Base-by-base conservation (phyloP, 2,888 invertebrate species). In the Plebejus argus region DNA sequence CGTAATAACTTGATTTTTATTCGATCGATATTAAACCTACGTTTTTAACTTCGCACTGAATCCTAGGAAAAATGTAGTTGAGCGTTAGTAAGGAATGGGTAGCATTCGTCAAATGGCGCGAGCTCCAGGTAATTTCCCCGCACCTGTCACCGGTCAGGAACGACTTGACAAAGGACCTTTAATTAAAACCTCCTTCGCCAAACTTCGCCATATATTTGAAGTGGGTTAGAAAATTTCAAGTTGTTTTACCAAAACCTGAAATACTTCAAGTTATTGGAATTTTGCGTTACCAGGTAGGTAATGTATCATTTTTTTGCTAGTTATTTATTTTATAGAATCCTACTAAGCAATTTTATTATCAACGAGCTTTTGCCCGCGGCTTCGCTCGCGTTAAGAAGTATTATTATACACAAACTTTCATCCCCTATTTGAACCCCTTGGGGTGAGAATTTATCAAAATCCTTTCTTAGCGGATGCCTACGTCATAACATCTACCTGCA, bases 141-240 rank as follows among this genome's bases (percentile, higher is more conserved):
- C 87, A 86, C 84, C 86, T 87, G 87, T 83, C 83, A 80, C 81
- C 79, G 78, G 79, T 81, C 79, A 79, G 76, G 78, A 77, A 77
- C 72, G 58, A 74, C 77, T 56, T 83, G 83, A 84, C 84, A 82
- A 83, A 84, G 83, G 82, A 82, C 80, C 85, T 86, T 86, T 87
- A 87, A 88, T 89, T 87, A 86, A 86, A 85, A 81, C 82, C 83
- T 81, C 78, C 81, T 82, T 78, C 79, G 45, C 78, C 85, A 85
- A 85, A 83, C 83, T 83, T 77, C 83, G 82, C 78, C 78, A 72
- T 79, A 78, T 78, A 79, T 79, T 77, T 74, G 79, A 78, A 77
- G 76, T 61, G 77, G 77, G 49, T 74, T 74, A 74, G 53, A 53
- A 45, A 45, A 72, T 72, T 72, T 72, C 45, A 20, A 23, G 74